phyloP scores from a whole-genome alignment of 2,797 vertebrate species.

The Enoplosus armatus region DNA sequence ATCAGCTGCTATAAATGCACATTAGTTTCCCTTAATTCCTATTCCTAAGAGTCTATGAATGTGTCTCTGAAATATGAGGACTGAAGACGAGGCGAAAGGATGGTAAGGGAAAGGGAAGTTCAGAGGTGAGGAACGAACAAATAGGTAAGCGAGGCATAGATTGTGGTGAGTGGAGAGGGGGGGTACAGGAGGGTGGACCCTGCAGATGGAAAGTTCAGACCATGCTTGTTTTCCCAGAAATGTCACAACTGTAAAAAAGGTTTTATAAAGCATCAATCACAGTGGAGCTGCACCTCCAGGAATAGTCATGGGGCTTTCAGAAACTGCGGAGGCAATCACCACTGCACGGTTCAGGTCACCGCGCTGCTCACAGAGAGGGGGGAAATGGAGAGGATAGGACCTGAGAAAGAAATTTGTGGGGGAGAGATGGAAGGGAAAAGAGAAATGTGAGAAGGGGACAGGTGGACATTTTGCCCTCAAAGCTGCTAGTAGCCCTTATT shows the following conservation, averaged over 20 bases:
- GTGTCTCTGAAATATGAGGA: not conserved
- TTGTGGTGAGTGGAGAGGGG: slow-evolving; percentile 46
- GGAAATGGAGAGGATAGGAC: slow-evolving; percentile 49
- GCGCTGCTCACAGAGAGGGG: slow-evolving; percentile 45
- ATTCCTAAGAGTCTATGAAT: not conserved
- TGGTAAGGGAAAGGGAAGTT: slow-evolving; percentile 47
- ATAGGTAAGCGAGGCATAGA: slow-evolving; percentile 27
- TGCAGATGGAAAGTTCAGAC: slow-evolving; percentile 72
- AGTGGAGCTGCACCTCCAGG: slow-evolving; percentile 69
- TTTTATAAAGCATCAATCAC: slow-evolving; percentile 83
- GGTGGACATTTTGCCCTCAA: slow-evolving; percentile 30
- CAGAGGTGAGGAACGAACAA: slow-evolving; percentile 37
- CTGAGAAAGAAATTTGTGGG: slow-evolving; percentile 44
- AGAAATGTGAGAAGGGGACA: slow-evolving; percentile 5
- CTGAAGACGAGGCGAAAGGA: slow-evolving; percentile 9
- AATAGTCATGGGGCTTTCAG: slow-evolving; percentile 68
- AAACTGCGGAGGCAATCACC: slow-evolving; percentile 81
- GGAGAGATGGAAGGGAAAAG: not conserved
- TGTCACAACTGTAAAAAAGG: slow-evolving; percentile 81
- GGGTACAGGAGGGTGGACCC: slow-evolving; percentile 28
- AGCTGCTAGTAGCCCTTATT: slow-evolving; percentile 7
- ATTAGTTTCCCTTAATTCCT: not conserved
- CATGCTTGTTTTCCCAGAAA: slow-evolving; percentile 84
- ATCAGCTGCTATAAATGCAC: not conserved
- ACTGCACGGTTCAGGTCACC: slow-evolving; percentile 73